Percentiles rank a stretch among this genome's conserved stretches.
These are phyloP conservation scores for Heliocidaris tuberculata DNA, from an alignment of 35 echinoderm and acorn worm genomes.

Conservation along the genomic window DNA sequence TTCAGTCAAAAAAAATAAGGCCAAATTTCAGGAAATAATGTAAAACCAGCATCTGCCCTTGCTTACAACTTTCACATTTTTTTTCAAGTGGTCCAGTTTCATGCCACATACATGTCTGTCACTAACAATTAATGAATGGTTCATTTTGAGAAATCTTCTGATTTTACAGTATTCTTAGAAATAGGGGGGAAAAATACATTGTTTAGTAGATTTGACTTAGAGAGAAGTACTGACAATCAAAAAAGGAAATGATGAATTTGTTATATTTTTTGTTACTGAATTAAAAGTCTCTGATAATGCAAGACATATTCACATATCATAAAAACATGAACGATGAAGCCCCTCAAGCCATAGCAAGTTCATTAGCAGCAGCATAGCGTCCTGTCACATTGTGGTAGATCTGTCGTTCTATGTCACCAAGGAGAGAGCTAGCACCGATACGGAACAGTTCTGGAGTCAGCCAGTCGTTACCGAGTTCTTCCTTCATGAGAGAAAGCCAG, in stretches of 20 bases:
- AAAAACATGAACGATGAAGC: background rate
- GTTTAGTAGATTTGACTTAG: background rate
- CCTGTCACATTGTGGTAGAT: constrained; percentile 93
- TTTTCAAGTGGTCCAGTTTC: no score
- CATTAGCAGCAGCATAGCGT: constrained; percentile 82
- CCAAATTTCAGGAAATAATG: no score
- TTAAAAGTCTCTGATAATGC: background rate
- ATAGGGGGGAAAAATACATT: background rate
- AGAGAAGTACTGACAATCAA: background rate
- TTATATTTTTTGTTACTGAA: background rate
- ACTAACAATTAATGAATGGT: no score
- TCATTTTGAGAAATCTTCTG: no score
- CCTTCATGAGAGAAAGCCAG: constrained; percentile 94
- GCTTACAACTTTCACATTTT: no score
- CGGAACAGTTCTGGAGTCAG: constrained; percentile 84
- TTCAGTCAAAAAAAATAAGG: no score
- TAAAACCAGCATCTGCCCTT: no score
- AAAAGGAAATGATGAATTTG: background rate
- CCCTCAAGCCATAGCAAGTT: constrained; percentile 82
- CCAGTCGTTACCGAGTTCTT: constrained; percentile 97
- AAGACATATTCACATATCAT: background rate
- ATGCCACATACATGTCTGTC: no score
- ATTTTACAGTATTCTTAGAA: no score
- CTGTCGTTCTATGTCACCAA: constrained; percentile 90
- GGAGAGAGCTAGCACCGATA: constrained; percentile 82